A percentile compares a stretch with the other conserved stretches of the same genome.
phyloP scores from a whole-genome alignment of 2,797 vertebrate genomes.

The Distichodus sexfasciatus region DNA sequence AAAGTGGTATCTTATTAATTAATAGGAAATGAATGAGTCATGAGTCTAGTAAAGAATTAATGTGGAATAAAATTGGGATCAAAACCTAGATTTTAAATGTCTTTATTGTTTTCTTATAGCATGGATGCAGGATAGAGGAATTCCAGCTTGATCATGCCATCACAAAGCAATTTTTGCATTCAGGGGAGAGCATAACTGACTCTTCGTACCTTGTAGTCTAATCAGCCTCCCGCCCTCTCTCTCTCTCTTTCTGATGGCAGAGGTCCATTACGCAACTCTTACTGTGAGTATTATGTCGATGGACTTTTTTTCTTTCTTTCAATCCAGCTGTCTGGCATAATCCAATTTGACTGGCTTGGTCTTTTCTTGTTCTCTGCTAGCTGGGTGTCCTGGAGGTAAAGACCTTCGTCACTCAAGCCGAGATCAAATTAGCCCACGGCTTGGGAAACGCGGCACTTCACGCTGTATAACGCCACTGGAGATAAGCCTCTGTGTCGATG shows the following conservation, averaged over 20 bases:
- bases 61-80: background rate
- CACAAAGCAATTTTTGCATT: slow-evolving; percentile 53
- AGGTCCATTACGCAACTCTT: slow-evolving; percentile 43
- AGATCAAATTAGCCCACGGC: slow-evolving; percentile 36
- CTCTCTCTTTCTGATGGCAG: slow-evolving; percentile 35
- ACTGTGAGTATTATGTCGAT: background rate
- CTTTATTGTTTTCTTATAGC: too few relatives aligned
- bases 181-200: slow-evolving; percentile 3
- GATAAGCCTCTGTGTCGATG: slow-evolving; percentile 34
- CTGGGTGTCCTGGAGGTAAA: slow-evolving; percentile 40
- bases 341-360: slow-evolving; percentile 50
- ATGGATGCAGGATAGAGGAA: too few relatives aligned
- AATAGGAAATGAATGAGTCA: background rate
- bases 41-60: too few relatives aligned
- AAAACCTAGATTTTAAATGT: too few relatives aligned
- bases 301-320: background rate
- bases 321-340: slow-evolving; percentile 57
- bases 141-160: slow-evolving; percentile 28
- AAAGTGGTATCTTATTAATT: background rate
- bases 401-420: slow-evolving; percentile 39
- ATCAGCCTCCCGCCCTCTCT: too few relatives aligned
- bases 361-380: slow-evolving; percentile 55
- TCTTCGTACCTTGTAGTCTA: slow-evolving; percentile 17
- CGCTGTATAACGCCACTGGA: slow-evolving; percentile 19
- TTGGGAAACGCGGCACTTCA: slow-evolving; percentile 23